Conservation (phyloP, 2,797 vertebrate species). For the Sebastes trivittatus region DNA sequence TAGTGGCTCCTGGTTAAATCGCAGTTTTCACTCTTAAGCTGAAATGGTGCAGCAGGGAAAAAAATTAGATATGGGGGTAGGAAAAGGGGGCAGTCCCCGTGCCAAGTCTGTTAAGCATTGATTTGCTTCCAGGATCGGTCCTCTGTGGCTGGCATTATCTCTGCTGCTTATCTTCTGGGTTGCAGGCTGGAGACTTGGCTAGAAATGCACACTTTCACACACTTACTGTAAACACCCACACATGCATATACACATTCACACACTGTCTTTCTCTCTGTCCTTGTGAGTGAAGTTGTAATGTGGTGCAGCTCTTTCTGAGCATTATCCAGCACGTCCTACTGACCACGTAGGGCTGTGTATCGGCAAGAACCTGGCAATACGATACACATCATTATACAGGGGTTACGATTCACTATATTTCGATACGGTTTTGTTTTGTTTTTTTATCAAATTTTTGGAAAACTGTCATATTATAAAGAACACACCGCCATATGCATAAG, state of each 20-base stretch:
- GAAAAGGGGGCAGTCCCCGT: conserved; percentile 22
- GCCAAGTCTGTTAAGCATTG: conserved; percentile 62
- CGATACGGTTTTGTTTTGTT: not conserved
- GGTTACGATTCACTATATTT: not conserved
- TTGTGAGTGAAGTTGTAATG: conserved; percentile 33
- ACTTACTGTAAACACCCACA: conserved; percentile 15
- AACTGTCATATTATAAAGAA: not conserved
- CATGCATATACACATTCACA: not conserved
- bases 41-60: conserved; percentile 11
- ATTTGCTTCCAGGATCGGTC: conserved; percentile 56
- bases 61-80: conserved; percentile 3
- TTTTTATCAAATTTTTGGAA: too few relatives aligned
- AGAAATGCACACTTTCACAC: conserved; percentile 15
- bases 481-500: not conserved
- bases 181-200: conserved; percentile 67
- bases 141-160: conserved; percentile 63
- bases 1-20: conserved; percentile 42
- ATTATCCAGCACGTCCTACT: conserved; percentile 28
- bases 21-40: conserved; percentile 39
- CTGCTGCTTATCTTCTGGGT: conserved; percentile 67
- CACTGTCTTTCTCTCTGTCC: not conserved
- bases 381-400: not conserved
- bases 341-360: not conserved
- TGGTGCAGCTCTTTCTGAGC: conserved; percentile 9
- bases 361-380: not conserved